Conservation (phyloP, 1,140 invertebrate species). For the Fopius arisanus region DNA sequence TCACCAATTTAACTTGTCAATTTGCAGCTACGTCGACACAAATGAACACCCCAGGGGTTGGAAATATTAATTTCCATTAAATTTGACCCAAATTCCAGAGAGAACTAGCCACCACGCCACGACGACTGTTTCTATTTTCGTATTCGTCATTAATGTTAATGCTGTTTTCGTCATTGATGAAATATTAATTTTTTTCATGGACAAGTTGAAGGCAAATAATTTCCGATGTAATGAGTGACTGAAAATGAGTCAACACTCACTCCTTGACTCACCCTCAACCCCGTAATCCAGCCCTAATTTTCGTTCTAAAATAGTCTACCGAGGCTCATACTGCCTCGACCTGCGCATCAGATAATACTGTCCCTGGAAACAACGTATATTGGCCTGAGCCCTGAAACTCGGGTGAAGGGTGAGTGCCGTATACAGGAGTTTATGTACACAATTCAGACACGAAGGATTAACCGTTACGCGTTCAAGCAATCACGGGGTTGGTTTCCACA, state of each 20-base stretch:
- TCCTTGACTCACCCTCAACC: neutral
- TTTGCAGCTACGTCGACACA: neutral
- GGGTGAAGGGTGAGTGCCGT: neutral
- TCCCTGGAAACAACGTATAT: slow-evolving; percentile 13
- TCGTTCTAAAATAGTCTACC: slow-evolving; percentile 9
- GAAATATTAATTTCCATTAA: neutral
- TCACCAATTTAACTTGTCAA: slow-evolving; percentile 9
- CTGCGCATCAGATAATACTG: slow-evolving; percentile 34
- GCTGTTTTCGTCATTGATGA: neutral
- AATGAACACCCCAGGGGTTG: neutral
- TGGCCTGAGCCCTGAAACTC: neutral
- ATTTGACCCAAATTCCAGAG: neutral
- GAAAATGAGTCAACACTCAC: slow-evolving; percentile 4
- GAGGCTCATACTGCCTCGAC: slow-evolving; percentile 11
- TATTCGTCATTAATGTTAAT: too few relatives aligned
- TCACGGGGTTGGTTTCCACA: neutral
- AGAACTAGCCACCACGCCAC: neutral
- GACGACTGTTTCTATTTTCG: neutral
- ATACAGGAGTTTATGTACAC: neutral
- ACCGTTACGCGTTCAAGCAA: slow-evolving; percentile 15
- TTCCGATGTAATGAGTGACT: neutral
- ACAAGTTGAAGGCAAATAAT: too few relatives aligned
- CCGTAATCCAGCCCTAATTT: slow-evolving; percentile 5
- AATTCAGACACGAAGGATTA: slow-evolving; percentile 8
- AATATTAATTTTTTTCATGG: too few relatives aligned